Conservation (phyloP, 1,140 invertebrate species). For the Cepaea nemoralis region DNA sequence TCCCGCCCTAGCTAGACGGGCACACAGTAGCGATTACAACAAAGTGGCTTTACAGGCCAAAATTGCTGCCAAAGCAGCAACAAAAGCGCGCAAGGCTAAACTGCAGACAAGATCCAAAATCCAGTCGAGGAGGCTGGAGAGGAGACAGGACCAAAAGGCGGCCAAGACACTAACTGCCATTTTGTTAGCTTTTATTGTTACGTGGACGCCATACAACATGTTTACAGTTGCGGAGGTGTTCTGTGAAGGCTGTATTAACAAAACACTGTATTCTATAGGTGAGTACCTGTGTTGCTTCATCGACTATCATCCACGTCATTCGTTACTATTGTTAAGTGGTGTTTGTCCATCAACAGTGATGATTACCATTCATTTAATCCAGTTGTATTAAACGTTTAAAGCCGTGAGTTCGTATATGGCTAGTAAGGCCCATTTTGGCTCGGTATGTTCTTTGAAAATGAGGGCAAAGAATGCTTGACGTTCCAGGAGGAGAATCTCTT, state of each 20-base stretch:
- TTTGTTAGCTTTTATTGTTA: constrained; percentile 96
- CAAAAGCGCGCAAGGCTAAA: constrained; percentile 51
- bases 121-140: constrained; percentile 85
- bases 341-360: too few relatives aligned
- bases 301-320: too few relatives aligned
- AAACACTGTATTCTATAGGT: constrained; percentile 61
- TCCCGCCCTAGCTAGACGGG: constrained; percentile 59
- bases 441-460: too few relatives aligned
- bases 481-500: too few relatives aligned
- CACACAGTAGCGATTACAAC: constrained; percentile 55
- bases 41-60: constrained; percentile 63
- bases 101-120: constrained; percentile 53
- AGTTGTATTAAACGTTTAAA: background rate
- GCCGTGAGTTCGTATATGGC: too few relatives aligned
- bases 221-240: constrained; percentile 72
- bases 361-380: too few relatives aligned
- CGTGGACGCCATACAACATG: constrained; percentile 99
- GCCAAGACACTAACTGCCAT: constrained; percentile 98
- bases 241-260: constrained; percentile 64
- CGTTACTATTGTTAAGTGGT: too few relatives aligned
- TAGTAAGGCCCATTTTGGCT: too few relatives aligned
- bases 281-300: constrained; percentile 36
- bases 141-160: constrained; percentile 97
- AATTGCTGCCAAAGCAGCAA: constrained; percentile 59
- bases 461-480: too few relatives aligned